Base-by-base conservation (phyloP, 2,797 vertebrate genomes). In the Melanogrammus aeglefinus region DNA sequence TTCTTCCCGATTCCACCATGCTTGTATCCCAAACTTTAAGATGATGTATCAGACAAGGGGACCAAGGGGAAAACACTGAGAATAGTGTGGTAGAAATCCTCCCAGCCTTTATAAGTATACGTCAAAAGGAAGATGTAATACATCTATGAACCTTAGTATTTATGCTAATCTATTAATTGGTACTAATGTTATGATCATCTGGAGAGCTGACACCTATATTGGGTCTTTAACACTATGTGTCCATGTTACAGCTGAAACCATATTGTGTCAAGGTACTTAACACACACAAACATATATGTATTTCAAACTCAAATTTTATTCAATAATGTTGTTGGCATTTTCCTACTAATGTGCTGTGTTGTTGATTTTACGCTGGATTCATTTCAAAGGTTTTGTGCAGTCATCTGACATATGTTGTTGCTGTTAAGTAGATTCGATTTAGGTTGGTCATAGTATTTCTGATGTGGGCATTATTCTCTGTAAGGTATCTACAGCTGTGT, bases 1-100 rank as follows among this genome's bases (percentile, higher is more conserved):
- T 63, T 78, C 77, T 69, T 75, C n/a, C 77, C 14, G 76, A 36
- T 82, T 77, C 35, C 76, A 63, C 35, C 3, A 44, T 47, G 71
- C 41, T 77, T 86, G 6, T 85, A 85, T 91, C 84, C 81, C 10
- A 74, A 70, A 31, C 9, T 1, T 80, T 78, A 82, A 57, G 57
- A 31, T 76, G 7, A 70, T 41, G 66, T 35, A n/a, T 57, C 7
- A 10, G 24, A 63, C 72, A 74, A 79, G 82, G 78, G 86, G 88
- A 86, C 86, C 85, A 88, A 29, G 70, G 57, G 13, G 74, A 38
- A 75, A 39, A 83, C 76, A 8, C 27, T 76, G 76, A 38, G 13
- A 47, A 83, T 77, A 79, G 77, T 86, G 82, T 86, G 76, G 47
- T 51, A 66, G 13, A 44, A 72, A 39, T 47, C 72, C n/a, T 18